Evolutionary conservation across 2,797 vertebrate genomes (phyloP).

Genomic region (Bovichtus variegatus): DNA sequence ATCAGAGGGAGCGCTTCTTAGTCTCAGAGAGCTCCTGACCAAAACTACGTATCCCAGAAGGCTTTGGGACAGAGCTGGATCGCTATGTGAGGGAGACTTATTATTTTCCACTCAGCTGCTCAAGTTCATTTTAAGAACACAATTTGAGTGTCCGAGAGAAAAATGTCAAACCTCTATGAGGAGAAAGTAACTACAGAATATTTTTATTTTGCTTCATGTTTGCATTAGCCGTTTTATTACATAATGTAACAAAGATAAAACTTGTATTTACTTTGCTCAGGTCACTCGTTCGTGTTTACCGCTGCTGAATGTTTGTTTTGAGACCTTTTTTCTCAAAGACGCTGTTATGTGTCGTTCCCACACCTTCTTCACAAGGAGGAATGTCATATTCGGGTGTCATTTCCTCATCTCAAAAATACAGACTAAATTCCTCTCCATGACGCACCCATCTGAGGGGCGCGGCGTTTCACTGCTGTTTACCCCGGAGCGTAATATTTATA

Average conservation of each 20-base stretch:
- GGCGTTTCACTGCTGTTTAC: conserved; percentile 27
- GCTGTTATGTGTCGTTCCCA: conserved; percentile 58
- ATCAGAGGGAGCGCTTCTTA: conserved; percentile 83
- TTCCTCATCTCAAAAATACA: conserved; percentile 77
- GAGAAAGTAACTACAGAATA: conserved; percentile 11
- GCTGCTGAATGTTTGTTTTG: conserved; percentile 44
- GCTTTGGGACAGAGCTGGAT: conserved; percentile 47
- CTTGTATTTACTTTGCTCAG: conserved; percentile 39
- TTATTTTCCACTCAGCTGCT: conserved; percentile 25
- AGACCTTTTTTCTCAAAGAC: conserved; percentile 47
- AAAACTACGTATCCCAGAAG: conserved; percentile 53
- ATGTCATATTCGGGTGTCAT: conserved; percentile 77
- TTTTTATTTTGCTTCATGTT: conserved; percentile 26
- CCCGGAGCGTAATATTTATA: conserved; percentile 8
- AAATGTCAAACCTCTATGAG: conserved; percentile 52
- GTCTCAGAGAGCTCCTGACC: conserved; percentile 78
- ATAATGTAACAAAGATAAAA: background rate
- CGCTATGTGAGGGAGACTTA: conserved; percentile 26
- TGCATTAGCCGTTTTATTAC: background rate
- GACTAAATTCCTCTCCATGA: conserved; percentile 68
- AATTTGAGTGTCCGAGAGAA: conserved; percentile 36
- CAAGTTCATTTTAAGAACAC: conserved; percentile 29
- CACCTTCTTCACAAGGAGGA: conserved; percentile 69
- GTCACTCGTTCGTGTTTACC: conserved; percentile 43
- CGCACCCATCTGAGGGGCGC: conserved; percentile 49